Evolutionary conservation across 1,140 invertebrate species (phyloP).

Genomic region (Drosophila lini): DNA sequence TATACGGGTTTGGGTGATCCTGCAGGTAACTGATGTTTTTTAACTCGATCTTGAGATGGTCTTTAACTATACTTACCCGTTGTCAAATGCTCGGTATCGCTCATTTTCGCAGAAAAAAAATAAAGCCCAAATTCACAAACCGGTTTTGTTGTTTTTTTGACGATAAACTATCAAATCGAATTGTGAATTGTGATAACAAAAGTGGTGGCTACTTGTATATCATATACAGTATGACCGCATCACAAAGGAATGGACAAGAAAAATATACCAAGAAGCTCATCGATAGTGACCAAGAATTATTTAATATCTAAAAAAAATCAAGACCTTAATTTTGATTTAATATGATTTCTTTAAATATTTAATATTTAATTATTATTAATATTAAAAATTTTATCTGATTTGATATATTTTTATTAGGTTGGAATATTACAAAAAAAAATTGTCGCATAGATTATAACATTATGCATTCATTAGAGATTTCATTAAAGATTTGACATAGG

Average conservation of each 20-base stretch:
- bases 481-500: too few species aligned
- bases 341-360: too few species aligned
- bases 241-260: not conserved
- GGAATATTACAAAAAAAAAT: too few species aligned
- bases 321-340: not conserved
- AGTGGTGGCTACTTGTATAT: not conserved
- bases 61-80: conserved; percentile 1
- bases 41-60: not conserved
- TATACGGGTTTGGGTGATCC: conserved; percentile 87
- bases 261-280: not conserved
- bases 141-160: conserved; percentile 3
- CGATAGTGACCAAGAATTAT: not conserved
- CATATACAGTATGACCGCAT: not conserved
- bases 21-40: conserved; percentile 57
- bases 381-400: too few species aligned
- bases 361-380: too few species aligned
- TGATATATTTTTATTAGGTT: too few species aligned
- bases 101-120: conserved; percentile 17
- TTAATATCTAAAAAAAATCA: not conserved
- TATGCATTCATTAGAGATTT: too few species aligned
- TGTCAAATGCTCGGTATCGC: conserved; percentile 29
- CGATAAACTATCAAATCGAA: not conserved
- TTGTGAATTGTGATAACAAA: conserved; percentile 6
- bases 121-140: not conserved
- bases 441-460: too few species aligned